Percentiles rank a stretch among this genome's conserved stretches.
Evolutionary conservation across 1,140 invertebrate species (phyloP).

Genomic region (Drosophila kepulauana): DNA sequence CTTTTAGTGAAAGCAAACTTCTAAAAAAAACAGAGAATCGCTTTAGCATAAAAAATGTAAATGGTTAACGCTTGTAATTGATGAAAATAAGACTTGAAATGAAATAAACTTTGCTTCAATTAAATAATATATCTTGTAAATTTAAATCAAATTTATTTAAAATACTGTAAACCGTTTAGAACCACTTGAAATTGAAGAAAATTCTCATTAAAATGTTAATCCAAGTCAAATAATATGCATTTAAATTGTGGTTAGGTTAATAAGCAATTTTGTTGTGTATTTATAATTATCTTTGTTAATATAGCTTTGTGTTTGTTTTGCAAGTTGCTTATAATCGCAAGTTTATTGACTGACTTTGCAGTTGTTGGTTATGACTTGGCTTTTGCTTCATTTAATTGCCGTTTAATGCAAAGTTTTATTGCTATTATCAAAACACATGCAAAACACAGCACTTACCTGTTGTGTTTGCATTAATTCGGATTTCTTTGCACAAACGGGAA

Average conservation of each 20-base stretch:
- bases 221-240: conserved; percentile 3
- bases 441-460: conserved; percentile 6
- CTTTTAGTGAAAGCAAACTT: neutral
- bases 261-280: conserved; percentile 9
- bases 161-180: no score
- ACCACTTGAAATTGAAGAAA: neutral
- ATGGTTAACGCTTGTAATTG: no score
- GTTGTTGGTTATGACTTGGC: conserved; percentile 1
- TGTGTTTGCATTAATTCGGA: conserved; percentile 71
- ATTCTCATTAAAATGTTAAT: neutral
- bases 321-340: conserved; percentile 6
- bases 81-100: no score
- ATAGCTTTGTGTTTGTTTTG: conserved; percentile 6
- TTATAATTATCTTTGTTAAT: conserved; percentile 25
- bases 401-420: conserved; percentile 18
- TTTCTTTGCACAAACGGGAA: conserved; percentile 42
- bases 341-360: conserved; percentile 19
- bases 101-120: neutral
- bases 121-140: neutral
- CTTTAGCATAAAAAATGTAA: neutral
- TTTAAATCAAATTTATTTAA: neutral
- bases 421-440: conserved; percentile 7
- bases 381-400: conserved; percentile 35
- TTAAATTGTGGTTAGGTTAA: neutral
- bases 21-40: neutral